These are phyloP conservation scores for Aphyosemion australe DNA, from an alignment of 2,113 vertebrate species.

Conservation along the genomic window DNA sequence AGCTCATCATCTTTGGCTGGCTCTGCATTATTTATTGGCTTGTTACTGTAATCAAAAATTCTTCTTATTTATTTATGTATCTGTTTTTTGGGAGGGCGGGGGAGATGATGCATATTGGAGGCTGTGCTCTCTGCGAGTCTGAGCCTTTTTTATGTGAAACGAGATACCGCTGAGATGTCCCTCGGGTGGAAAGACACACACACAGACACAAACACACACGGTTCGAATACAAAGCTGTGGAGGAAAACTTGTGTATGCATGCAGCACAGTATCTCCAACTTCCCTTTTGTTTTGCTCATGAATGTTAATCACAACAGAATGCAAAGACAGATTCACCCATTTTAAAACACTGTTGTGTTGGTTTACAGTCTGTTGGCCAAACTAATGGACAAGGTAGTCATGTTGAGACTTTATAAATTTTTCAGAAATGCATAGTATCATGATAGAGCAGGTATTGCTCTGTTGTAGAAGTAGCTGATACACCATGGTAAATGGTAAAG, in stretches of 20 bases:
- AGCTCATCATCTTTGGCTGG: constrained; percentile 62
- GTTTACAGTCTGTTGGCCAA: constrained; percentile 25
- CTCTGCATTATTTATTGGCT: constrained; percentile 80
- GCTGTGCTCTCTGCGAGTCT: constrained; percentile 44
- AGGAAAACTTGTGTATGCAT: constrained; percentile 43
- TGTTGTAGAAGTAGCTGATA: too few relatives aligned
- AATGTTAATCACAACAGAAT: constrained; percentile 58
- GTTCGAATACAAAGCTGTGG: constrained; percentile 45
- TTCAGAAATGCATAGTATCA: too few relatives aligned
- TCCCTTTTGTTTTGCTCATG: constrained; percentile 48
- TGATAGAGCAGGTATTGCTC: too few relatives aligned
- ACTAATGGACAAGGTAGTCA: constrained; percentile 34
- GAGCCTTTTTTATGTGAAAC: constrained; percentile 78
- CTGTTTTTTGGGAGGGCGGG: constrained; percentile 40
- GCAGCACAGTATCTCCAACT: constrained; percentile 63
- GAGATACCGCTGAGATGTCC: constrained; percentile 76
- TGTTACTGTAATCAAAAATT: constrained; percentile 84
- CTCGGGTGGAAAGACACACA: constrained; percentile 62
- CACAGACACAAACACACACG: constrained; percentile 28
- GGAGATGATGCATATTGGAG: constrained; percentile 17
- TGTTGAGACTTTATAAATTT: too few relatives aligned
- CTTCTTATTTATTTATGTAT: constrained; percentile 69
- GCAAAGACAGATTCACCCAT: constrained; percentile 18
- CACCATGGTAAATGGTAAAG: too few relatives aligned
- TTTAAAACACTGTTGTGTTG: constrained; percentile 22